Evolutionary conservation across 2,113 vertebrate genomes (phyloP).

Genomic region (Laterallus jamaicensis): DNA sequence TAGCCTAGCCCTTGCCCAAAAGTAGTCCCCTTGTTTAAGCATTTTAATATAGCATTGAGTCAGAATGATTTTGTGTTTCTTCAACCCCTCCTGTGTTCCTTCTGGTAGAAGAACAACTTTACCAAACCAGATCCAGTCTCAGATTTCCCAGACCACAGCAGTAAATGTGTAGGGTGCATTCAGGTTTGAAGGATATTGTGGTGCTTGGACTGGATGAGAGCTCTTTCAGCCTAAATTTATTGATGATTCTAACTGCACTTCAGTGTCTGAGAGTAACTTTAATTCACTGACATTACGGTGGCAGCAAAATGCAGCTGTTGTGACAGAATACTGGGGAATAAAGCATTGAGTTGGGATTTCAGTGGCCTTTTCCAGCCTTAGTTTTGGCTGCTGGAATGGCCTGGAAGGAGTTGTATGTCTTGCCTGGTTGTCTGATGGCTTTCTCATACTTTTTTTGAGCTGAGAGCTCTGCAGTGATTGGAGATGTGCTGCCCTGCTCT

Average conservation of each 20-base stretch:
- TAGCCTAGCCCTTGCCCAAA: neutral
- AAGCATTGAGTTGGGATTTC: neutral
- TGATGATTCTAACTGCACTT: neutral
- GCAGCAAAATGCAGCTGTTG: neutral
- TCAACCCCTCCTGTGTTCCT: neutral
- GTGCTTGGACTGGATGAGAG: neutral
- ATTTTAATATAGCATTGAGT: neutral
- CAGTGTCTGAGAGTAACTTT: neutral
- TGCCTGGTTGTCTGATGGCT: neutral
- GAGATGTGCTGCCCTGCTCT: neutral
- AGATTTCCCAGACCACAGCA: neutral
- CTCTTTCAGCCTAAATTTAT: neutral
- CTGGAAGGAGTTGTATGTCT: neutral
- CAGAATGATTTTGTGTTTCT: neutral
- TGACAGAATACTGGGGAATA: neutral
- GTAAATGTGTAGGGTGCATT: fast-evolving
- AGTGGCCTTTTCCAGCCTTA: neutral
- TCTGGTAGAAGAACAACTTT: neutral
- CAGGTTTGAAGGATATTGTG: neutral
- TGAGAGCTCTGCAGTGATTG: fast-evolving
- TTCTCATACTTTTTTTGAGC: fast-evolving
- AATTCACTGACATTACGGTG: neutral
- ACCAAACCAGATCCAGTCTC: neutral
- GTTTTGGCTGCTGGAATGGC: neutral
- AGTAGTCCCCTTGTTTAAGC: neutral